Base-by-base conservation (phyloP, 2,888 invertebrate genomes). In the Mesoligia furuncula region DNA sequence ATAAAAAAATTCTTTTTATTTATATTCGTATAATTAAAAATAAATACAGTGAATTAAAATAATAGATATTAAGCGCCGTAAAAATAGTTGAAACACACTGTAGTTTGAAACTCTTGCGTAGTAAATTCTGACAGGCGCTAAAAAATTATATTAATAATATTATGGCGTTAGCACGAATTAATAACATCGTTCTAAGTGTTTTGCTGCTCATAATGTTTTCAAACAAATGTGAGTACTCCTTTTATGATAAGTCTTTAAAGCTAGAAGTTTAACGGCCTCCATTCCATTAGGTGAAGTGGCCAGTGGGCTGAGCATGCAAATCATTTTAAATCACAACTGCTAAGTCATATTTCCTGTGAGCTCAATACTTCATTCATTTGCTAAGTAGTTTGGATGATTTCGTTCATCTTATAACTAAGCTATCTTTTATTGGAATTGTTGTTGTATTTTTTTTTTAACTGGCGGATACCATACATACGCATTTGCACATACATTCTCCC, bases 211-310 rank as follows among this genome's bases (percentile, higher is more conserved):
- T 93, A 45, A 89, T 92, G 77, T 91, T 92, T 77, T 88, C 87
- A 36, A 90, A 89, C 39, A 80, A 90, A 88, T 91, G 94, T 92
- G 87, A 91, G 94, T 94, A 90, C 11, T 45, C 8, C 11, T 74
- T 75, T 74, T 1, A 73, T 13, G 1, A 66, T 54, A 31, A 27
- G 15, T 27, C 0, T 75, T 71, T 31, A 27, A 66, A 42, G 13
- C 4, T 62, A 17, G 11, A 65, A 70, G 80, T 73, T 84, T 45
- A 70, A 64, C 71, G 65, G 68, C 59, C 64, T 75, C 24, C 79
- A 79, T 81, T 73, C 7, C n/a, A 79, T 65, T 57, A 68, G 17
- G 69, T 45, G 68, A 51, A 73, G 62, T 65, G 73, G 65, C 17
- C 17, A 73, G 62, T 65, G 73, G 65, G 24, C 17, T 51, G 61